Evolutionary conservation across 2,888 invertebrate species (phyloP).

Genomic region (Stegana nigrithorax): DNA sequence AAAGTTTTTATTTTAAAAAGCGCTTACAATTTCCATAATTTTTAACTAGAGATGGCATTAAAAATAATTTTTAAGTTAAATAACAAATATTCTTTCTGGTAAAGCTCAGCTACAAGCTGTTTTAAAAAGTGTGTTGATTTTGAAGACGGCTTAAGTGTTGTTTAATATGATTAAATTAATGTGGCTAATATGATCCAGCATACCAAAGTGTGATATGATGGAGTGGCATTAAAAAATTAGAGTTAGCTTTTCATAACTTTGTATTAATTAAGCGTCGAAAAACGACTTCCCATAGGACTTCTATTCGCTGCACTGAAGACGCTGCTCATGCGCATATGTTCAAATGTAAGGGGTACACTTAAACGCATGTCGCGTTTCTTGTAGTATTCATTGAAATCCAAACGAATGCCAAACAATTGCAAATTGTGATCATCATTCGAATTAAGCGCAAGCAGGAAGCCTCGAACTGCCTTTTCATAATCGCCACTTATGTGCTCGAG

Average conservation of each 20-base stretch:
- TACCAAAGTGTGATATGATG: background rate
- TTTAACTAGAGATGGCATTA: no score
- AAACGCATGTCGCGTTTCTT: slow-evolving; percentile 84
- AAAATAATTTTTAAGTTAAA: no score
- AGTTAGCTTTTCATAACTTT: no score
- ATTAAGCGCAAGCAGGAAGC: slow-evolving; percentile 86
- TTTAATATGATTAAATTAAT: no score
- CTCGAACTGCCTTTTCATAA: slow-evolving; percentile 83
- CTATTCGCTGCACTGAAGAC: slow-evolving; percentile 49
- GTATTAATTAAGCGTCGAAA: slow-evolving; percentile 1
- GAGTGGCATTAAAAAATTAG: background rate
- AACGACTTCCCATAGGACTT: background rate
- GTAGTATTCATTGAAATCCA: slow-evolving; percentile 97
- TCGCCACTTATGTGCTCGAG: slow-evolving; percentile 59
- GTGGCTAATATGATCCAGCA: no score
- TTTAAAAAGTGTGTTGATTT: no score
- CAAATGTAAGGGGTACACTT: slow-evolving; percentile 76
- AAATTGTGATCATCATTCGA: slow-evolving; percentile 87
- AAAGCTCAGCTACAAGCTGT: no score
- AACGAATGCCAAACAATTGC: slow-evolving; percentile 88
- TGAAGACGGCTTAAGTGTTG: no score
- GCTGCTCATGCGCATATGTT: slow-evolving; percentile 74
- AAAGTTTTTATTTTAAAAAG: no score
- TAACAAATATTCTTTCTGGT: no score
- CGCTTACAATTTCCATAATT: no score